Percentiles rank a stretch among this genome's conserved stretches.
These are phyloP conservation scores for Pristionchus exspectatus DNA, from an alignment of 2,888 invertebrate species.

Conservation along the genomic window DNA sequence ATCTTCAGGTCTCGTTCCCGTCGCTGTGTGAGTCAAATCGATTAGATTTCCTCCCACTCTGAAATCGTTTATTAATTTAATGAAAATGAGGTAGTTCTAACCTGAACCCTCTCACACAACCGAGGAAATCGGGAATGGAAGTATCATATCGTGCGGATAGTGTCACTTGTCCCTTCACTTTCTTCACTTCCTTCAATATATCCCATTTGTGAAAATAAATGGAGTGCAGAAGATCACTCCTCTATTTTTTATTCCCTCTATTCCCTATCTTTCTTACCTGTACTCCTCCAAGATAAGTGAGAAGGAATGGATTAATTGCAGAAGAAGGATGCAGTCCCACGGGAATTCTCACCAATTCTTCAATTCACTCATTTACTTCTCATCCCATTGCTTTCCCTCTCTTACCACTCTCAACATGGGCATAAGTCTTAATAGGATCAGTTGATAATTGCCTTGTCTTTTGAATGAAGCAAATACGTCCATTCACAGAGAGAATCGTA, in stretches of 20 bases:
- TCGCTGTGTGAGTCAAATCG: slow-evolving; percentile 58
- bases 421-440: background rate
- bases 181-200: background rate
- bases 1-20: slow-evolving; percentile 56
- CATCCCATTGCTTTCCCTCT: background rate
- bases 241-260: no score
- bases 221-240: background rate
- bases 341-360: slow-evolving; percentile 59
- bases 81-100: background rate
- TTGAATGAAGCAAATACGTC: background rate
- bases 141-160: slow-evolving; percentile 67
- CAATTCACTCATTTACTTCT: background rate
- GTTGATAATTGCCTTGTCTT: background rate
- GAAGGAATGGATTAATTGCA: slow-evolving; percentile 49
- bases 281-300: slow-evolving; percentile 59
- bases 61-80: background rate
- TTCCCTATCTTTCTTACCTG: background rate
- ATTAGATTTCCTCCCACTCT: slow-evolving; percentile 59
- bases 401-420: slow-evolving; percentile 15
- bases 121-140: slow-evolving; percentile 67
- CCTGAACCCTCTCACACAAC: slow-evolving; percentile 73
- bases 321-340: slow-evolving; percentile 56
- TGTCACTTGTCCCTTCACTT: slow-evolving; percentile 56
- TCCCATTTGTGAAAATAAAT: background rate
- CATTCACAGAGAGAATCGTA: slow-evolving; percentile 39